Evolutionary conservation across 2,888 invertebrate species (phyloP).

Genomic region (Helobdella robusta): DNA sequence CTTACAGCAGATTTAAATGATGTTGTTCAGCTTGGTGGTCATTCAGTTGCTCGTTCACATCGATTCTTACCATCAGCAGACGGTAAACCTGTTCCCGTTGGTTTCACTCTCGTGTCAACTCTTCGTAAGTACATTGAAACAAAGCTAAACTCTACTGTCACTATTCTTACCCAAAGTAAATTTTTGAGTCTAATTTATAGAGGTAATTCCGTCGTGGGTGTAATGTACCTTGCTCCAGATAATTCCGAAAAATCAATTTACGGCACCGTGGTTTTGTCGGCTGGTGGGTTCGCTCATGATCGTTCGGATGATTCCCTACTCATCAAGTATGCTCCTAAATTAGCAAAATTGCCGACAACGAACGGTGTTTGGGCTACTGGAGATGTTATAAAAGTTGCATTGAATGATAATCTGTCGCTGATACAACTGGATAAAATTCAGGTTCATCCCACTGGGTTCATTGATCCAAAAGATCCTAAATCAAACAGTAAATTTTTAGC

Average conservation of each 20-base stretch:
- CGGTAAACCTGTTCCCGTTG: slow-evolving; percentile 33
- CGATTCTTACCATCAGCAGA: slow-evolving; percentile 32
- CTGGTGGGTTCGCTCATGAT: slow-evolving; percentile 35
- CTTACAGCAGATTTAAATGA: slow-evolving; percentile 28
- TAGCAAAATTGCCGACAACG: slow-evolving; percentile 32
- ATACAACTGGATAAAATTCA: slow-evolving; percentile 34
- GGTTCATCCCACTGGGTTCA: slow-evolving; percentile 35
- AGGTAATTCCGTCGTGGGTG: neutral
- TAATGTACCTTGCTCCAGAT: slow-evolving; percentile 14
- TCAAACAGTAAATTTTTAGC: slow-evolving; percentile 33
- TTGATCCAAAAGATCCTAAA: slow-evolving; percentile 29
- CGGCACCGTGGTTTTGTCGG: slow-evolving; percentile 31
- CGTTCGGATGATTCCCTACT: slow-evolving; percentile 30
- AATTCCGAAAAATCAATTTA: slow-evolving; percentile 7
- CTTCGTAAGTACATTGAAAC: slow-evolving; percentile 31
- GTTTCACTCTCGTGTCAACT: slow-evolving; percentile 32
- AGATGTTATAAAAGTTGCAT: slow-evolving; percentile 32
- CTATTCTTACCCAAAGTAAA: slow-evolving; percentile 17
- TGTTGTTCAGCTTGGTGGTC: slow-evolving; percentile 34
- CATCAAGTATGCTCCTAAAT: slow-evolving; percentile 29
- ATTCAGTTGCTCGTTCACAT: slow-evolving; percentile 31
- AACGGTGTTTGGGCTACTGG: slow-evolving; percentile 36
- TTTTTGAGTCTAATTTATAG: slow-evolving; percentile 25
- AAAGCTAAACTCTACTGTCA: slow-evolving; percentile 26
- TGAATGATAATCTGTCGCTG: slow-evolving; percentile 22